Evolutionary conservation across 1,140 invertebrate species (phyloP).

Genomic region (Zeugodacus cucurbitae): DNA sequence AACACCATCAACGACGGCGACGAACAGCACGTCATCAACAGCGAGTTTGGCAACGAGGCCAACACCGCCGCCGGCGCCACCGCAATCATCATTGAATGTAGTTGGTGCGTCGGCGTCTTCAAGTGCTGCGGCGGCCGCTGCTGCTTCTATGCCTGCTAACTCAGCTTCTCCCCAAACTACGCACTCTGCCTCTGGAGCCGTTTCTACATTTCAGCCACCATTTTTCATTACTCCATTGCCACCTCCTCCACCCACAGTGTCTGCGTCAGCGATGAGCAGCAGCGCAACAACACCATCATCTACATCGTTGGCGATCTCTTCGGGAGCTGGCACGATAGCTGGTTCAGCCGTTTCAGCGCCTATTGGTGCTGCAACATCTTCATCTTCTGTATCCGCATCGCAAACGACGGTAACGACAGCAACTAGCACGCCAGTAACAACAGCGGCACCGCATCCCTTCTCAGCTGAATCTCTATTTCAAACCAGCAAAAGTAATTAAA

Average conservation of each 20-base stretch:
- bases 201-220: conserved; percentile 48
- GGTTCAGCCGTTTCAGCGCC: neutral
- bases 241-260: conserved; percentile 47
- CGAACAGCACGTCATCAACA: conserved; percentile 61
- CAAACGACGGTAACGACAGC: conserved; percentile 65
- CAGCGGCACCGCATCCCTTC: conserved; percentile 75
- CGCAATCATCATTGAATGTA: neutral
- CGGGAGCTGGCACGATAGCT: conserved; percentile 10
- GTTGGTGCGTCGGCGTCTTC: conserved; percentile 65
- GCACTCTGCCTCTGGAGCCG: conserved; percentile 47
- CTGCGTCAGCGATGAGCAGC: neutral
- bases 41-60: conserved; percentile 76
- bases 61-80: conserved; percentile 67
- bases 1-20: conserved; percentile 68
- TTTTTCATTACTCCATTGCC: conserved; percentile 54
- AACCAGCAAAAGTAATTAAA: conserved; percentile 74
- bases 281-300: conserved; percentile 71
- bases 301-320: conserved; percentile 72
- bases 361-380: neutral
- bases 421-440: conserved; percentile 63
- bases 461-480: conserved; percentile 88
- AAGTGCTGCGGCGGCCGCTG: conserved; percentile 38
- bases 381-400: conserved; percentile 40
- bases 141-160: conserved; percentile 45
- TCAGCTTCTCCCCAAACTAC: conserved; percentile 54